Evolutionary conservation across 35 echinoderm and acorn worm species (phyloP).

Genomic region (Chiridota heheva): DNA sequence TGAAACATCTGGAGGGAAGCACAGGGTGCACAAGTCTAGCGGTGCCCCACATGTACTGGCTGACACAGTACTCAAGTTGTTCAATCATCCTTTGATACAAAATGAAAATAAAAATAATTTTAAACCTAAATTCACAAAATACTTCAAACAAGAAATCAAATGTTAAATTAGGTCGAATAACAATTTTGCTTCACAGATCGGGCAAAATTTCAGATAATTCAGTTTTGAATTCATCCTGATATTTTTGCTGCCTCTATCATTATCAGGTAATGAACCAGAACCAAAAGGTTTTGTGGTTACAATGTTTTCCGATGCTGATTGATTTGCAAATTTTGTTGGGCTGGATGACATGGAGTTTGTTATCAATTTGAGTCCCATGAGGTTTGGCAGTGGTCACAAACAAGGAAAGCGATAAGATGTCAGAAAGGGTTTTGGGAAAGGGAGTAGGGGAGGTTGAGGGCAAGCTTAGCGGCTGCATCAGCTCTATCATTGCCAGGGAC

Average conservation of each 20-base stretch:
- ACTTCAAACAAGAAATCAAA: neutral
- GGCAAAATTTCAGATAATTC: neutral
- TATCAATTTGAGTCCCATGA: too few species aligned
- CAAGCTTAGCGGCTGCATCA: too few species aligned
- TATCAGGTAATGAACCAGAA: neutral
- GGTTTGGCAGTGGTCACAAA: too few species aligned
- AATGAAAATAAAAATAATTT: neutral
- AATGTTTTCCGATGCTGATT: too few species aligned
- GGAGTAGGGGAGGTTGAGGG: too few species aligned
- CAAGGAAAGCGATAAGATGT: too few species aligned
- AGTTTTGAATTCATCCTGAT: neutral
- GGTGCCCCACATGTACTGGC: slow-evolving; percentile 76
- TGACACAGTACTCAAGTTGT: slow-evolving; percentile 60
- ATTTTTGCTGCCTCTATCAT: neutral
- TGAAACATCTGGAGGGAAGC: slow-evolving; percentile 72
- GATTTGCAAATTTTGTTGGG: neutral
- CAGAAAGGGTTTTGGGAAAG: too few species aligned
- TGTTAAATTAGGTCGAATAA: neutral
- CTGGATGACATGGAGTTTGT: too few species aligned
- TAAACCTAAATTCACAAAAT: neutral
- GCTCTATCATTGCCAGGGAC: too few species aligned
- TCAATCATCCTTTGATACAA: slow-evolving; percentile 48
- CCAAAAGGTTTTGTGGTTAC: too few species aligned
- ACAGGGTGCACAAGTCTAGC: slow-evolving; percentile 70
- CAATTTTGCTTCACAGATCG: neutral